A percentile compares a stretch with the other conserved stretches of the same genome.
These are phyloP conservation scores for Enteromius trimaculatus DNA, from an alignment of 2,797 vertebrate species.

Conservation along the genomic window DNA sequence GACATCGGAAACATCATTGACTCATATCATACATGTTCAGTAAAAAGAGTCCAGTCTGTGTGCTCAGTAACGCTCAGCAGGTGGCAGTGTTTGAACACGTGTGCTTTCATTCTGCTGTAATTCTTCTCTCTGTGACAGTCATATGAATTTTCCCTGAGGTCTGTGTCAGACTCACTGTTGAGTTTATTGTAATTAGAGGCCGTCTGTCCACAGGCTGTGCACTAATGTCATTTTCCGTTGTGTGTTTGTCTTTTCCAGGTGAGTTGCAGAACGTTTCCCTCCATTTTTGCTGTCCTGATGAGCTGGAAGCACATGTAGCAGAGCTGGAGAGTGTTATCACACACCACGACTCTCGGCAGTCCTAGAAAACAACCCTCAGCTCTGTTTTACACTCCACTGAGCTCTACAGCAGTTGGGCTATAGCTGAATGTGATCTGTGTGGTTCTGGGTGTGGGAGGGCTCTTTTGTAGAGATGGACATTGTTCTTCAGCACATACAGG, in stretches of 20 bases:
- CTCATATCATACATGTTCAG: too few species aligned
- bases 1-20: not conserved
- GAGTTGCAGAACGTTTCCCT: slow-evolving; percentile 63
- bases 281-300: slow-evolving; percentile 27
- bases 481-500: not conserved
- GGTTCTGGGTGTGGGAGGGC: slow-evolving; percentile 1
- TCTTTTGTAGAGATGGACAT: not conserved
- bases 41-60: not conserved
- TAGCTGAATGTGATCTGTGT: not conserved
- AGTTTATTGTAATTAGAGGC: not conserved
- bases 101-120: not conserved
- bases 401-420: not conserved
- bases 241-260: slow-evolving; percentile 74
- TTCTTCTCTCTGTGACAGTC: not conserved
- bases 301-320: slow-evolving; percentile 28
- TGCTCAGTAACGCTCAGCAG: slow-evolving; percentile 38
- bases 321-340: slow-evolving; percentile 58
- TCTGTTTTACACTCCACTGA: not conserved
- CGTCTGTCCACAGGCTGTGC: not conserved
- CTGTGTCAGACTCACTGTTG: not conserved
- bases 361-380: not conserved
- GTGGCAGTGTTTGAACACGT: slow-evolving; percentile 56
- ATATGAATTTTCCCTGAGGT: not conserved
- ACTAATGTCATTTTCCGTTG: slow-evolving; percentile 53
- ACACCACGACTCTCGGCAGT: not conserved